phyloP scores from a whole-genome alignment of 2,113 vertebrate species.

The Sylvicapra grimmia region DNA sequence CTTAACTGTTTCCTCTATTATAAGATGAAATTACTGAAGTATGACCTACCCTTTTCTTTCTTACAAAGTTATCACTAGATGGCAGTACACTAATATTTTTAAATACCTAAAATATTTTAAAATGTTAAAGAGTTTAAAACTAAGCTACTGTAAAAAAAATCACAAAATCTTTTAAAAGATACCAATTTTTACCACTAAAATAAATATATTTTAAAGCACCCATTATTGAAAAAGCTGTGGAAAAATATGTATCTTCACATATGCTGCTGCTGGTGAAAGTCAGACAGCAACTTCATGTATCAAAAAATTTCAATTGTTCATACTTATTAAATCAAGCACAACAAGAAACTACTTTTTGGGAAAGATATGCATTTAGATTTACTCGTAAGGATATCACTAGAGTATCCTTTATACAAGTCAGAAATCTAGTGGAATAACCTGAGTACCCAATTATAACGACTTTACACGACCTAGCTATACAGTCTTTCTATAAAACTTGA shows the following conservation, averaged over 20 bases:
- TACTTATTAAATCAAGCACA: not conserved
- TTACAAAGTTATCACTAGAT: constrained; percentile 19
- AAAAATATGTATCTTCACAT: not conserved
- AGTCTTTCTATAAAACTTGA: not conserved
- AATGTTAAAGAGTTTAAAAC: not conserved
- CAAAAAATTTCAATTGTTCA: not conserved
- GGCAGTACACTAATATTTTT: not conserved
- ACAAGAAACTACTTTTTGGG: not conserved
- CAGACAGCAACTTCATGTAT: not conserved
- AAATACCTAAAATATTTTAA: not conserved
- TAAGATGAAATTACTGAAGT: not conserved
- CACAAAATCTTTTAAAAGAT: not conserved
- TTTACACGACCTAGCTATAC: not conserved
- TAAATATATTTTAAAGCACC: not conserved
- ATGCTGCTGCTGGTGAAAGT: not conserved
- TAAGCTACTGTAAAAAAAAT: not conserved
- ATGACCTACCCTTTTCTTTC: not conserved
- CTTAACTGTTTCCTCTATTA: not conserved
- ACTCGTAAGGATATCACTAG: not conserved
- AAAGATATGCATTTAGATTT: not conserved
- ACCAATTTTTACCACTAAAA: not conserved
- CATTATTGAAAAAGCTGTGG: not conserved
- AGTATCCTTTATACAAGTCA: not conserved
- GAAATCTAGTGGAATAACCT: not conserved
- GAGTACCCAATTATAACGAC: not conserved